Evolutionary conservation across 1,140 invertebrate species (phyloP), one percentile per base, ranked within the genome.

Genomic region (Brachionus sp.): DNA sequence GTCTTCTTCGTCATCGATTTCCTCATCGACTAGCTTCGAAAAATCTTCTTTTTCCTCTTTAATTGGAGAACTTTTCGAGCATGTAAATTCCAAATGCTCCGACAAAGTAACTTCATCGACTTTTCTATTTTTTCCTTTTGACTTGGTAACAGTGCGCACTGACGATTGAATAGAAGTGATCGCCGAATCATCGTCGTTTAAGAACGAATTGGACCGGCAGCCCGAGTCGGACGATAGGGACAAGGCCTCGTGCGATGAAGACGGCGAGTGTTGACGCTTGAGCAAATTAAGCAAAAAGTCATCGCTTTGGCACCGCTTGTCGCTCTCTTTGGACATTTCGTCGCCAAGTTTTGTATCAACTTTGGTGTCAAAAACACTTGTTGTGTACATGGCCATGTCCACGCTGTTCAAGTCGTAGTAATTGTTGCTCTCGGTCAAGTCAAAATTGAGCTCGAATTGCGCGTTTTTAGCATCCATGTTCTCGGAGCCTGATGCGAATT

Each of bases 71-170:
- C 57, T 80, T 57, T 62, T 62, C 25, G 77, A 80, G 50, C 77
- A 80, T 19, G 77, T 80, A 16, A 80, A 80, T 42, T 80, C 77
- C 35, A 80, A 80, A 35, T 80, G 77, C 16, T 80, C 77, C 10
- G 77, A 80, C 19, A 80, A 23, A 57, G 77, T 62, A 16, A 37
- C 35, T 10, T 66, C 57, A 23, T 80, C 77, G 10, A 80, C 2
- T 44, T 80, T 57, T 37, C 37, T 66, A 4, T 19, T 57, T 23
- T 80, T 44, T 10, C 13, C 7, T 35, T 80, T 80, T 37, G 44
- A 50, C 44, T 80, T 80, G 39, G 70, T 75, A 19, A 75, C 37
- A 13, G 66, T 70, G 39, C 42, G 39, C n/a, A 75, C 42, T 3
- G 70, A 75, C n/a, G 70, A 75, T 37, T 75, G 70, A 19, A 80